These are phyloP conservation scores for Lithodes maja DNA, from an alignment of 2,888 invertebrate species.

Conservation along the genomic window DNA sequence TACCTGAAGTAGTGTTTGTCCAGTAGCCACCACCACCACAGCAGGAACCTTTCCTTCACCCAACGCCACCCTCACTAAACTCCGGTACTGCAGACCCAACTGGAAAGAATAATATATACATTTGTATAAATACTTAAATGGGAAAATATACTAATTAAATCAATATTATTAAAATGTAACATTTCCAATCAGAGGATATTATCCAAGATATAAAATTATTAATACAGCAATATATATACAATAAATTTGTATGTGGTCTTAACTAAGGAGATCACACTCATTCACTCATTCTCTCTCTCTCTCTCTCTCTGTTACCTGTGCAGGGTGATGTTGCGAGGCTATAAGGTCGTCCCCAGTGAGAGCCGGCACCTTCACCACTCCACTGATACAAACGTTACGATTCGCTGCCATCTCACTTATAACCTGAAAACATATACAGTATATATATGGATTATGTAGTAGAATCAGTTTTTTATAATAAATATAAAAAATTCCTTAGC, in stretches of 20 bases:
- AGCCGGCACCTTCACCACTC: slow-evolving; percentile 53
- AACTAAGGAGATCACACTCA: background rate
- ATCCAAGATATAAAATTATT: no score
- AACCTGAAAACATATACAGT: slow-evolving; percentile 29
- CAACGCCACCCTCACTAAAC: slow-evolving; percentile 33
- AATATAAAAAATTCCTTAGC: no score
- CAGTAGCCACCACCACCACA: slow-evolving; percentile 56
- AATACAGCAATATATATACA: no score
- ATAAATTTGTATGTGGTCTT: no score
- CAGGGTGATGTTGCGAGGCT: slow-evolving; percentile 7
- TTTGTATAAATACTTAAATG: no score
- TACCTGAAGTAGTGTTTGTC: slow-evolving; percentile 45
- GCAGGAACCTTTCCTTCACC: slow-evolving; percentile 42
- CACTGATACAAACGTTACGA: slow-evolving; percentile 58
- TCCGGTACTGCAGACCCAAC: slow-evolving; percentile 40
- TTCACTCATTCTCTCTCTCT: background rate
- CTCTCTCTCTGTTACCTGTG: background rate
- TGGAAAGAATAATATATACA: background rate
- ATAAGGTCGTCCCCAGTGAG: slow-evolving; percentile 12
- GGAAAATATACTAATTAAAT: no score
- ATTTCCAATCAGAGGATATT: no score
- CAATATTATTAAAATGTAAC: no score
- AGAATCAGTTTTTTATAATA: no score
- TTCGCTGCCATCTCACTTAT: slow-evolving; percentile 38
- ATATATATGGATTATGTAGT: background rate